Evolutionary conservation across 53 echinoderm and acorn worm species (phyloP), one percentile per base, ranked within the genome.

Genomic region (Stichopus horrens): DNA sequence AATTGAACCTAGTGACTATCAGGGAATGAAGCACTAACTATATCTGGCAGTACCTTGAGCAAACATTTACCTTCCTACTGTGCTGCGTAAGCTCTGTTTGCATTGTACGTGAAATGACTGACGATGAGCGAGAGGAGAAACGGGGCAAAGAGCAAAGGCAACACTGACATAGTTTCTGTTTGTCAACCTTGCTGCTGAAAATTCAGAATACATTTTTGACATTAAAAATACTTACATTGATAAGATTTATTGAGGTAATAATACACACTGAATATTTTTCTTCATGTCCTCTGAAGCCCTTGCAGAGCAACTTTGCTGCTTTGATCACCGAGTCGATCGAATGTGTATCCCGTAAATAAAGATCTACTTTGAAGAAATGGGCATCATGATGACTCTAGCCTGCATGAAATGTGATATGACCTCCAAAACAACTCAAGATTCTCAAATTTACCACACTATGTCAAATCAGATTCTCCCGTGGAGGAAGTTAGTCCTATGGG

Each of bases 91-190:
- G 8, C 22, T 80, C 57, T 80, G 21, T 58, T 80, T 80, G 80
- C 80, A 23, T 21, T 80, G 56, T 54, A 58, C 20, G 58, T 56
- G 21, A 80, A 80, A 80, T 53, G 57, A 21, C 19, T 80, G 80
- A 20, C 58, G 20, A 56, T 80, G 56, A 68, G 58, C 21, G 52
- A 55, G 37, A 51, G 53, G 9, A 80, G 18, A 80, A 57, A 58
- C 22, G 80, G 80, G 80, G 80, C 80, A 80, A 80, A 80, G 80
- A 80, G 80, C 80, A 80, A 80, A 80, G 80, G 58, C 20, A 80
- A 80, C 21, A 9, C 18, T 80, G 80, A 80, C 80, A 80, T 16
- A 80, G 56, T 57, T 80, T 80, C 19, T 80, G 0, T 21, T 21
- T 4, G 54, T n/a, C 71, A 79, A 58, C 58, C 80, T 80, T 8